Percentiles rank a stretch among this genome's conserved stretches.
Evolutionary conservation across 2,888 invertebrate genomes (phyloP).

Genomic region (Acronicta alni): DNA sequence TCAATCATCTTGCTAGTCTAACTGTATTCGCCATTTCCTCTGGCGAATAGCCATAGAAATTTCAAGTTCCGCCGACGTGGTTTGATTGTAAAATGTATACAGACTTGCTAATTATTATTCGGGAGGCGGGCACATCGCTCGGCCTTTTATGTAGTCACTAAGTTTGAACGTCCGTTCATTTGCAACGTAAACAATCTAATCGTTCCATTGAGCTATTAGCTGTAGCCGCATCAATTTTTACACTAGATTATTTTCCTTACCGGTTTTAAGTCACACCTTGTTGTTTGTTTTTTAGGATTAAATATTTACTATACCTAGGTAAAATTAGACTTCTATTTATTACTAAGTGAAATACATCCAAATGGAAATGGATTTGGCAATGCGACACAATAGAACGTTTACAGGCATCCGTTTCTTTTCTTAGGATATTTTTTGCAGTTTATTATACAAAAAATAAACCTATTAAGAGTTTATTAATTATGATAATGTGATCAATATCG

Average conservation of each 20-base stretch:
- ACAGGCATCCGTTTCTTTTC: too few species aligned
- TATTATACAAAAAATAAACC: too few species aligned
- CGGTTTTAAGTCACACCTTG: background rate
- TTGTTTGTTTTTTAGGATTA: too few species aligned
- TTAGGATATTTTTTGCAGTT: too few species aligned
- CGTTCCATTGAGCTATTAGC: constrained; percentile 1
- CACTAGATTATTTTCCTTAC: background rate
- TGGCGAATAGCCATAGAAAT: constrained; percentile 75
- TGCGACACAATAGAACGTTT: too few species aligned
- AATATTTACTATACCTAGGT: too few species aligned
- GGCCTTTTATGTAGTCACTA: constrained; percentile 60
- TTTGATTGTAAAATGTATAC: constrained; percentile 62
- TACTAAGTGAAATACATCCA: too few species aligned
- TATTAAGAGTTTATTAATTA: too few species aligned
- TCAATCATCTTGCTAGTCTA: constrained; percentile 70
- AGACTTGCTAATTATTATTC: constrained; percentile 63
- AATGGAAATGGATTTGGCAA: too few species aligned
- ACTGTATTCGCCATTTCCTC: constrained; percentile 82
- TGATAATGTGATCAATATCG: too few species aligned
- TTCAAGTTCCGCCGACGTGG: constrained; percentile 80
- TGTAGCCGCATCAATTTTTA: background rate
- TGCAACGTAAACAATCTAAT: constrained; percentile 49
- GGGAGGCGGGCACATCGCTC: constrained; percentile 45
- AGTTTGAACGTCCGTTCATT: constrained; percentile 52
- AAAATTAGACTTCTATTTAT: too few species aligned